Conservation (phyloP, 92 coral and sea anemone genomes). For the Ricordea florida region DNA sequence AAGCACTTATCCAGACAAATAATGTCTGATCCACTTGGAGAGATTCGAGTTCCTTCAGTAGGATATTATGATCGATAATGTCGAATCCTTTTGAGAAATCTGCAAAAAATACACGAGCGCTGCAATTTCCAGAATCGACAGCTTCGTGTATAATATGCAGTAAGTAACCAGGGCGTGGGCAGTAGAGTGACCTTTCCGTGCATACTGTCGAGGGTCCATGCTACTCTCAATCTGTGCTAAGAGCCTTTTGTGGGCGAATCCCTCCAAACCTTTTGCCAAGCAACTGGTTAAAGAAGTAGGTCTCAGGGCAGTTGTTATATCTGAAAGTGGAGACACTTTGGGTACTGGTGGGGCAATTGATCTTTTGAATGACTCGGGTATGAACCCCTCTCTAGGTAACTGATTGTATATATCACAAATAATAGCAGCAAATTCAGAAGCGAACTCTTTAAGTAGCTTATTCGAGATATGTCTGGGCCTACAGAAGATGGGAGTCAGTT, state of each 20-base stretch:
- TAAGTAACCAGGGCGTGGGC: slow-evolving; percentile 3
- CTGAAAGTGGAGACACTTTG: slow-evolving; percentile 19
- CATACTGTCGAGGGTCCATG: slow-evolving; percentile 19
- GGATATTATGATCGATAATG: slow-evolving; percentile 30
- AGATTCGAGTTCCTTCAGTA: slow-evolving; percentile 12
- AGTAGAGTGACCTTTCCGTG: slow-evolving; percentile 20
- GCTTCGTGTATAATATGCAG: slow-evolving; percentile 10
- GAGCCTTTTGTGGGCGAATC: neutral
- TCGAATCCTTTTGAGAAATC: slow-evolving; percentile 48
- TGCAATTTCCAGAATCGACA: slow-evolving; percentile 9
- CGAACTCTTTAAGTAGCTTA: slow-evolving; percentile 13
- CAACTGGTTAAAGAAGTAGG: neutral
- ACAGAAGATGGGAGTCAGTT: too few species aligned
- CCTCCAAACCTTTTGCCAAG: neutral
- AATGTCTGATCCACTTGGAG: slow-evolving; percentile 13
- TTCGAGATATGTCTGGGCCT: slow-evolving; percentile 5
- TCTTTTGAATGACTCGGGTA: slow-evolving; percentile 9
- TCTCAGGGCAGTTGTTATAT: neutral
- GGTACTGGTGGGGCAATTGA: slow-evolving; percentile 8
- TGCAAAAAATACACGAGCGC: slow-evolving; percentile 35
- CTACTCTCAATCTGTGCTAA: neutral
- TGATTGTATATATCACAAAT: slow-evolving; percentile 7
- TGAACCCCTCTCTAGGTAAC: neutral
- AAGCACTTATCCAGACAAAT: slow-evolving; percentile 25
- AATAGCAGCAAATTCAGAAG: slow-evolving; percentile 14